These are phyloP conservation scores for Lordiphosa mommai DNA, from an alignment of 1,140 invertebrate species.

Conservation along the genomic window DNA sequence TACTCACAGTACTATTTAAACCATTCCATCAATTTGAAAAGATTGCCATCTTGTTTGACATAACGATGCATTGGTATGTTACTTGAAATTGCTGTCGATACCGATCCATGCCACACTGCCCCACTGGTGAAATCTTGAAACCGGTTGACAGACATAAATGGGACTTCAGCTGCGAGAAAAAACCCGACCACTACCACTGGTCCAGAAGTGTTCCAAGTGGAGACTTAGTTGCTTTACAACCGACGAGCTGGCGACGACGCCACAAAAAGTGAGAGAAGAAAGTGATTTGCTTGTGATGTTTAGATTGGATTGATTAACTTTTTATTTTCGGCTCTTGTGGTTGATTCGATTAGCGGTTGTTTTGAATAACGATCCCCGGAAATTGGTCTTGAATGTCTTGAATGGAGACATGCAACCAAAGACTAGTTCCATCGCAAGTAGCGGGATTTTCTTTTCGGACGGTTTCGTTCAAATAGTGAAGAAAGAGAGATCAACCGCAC, in stretches of 20 bases:
- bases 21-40: not conserved
- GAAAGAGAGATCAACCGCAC: slow-evolving; percentile 63
- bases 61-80: not conserved
- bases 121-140: slow-evolving; percentile 38
- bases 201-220: slow-evolving; percentile 47
- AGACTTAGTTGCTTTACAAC: slow-evolving; percentile 46
- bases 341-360: slow-evolving; percentile 44
- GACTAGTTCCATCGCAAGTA: slow-evolving; percentile 23
- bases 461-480: slow-evolving; percentile 33
- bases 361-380: slow-evolving; percentile 23
- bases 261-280: slow-evolving; percentile 41
- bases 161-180: slow-evolving; percentile 22
- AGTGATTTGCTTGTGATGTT: slow-evolving; percentile 29
- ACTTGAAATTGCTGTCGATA: slow-evolving; percentile 1
- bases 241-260: slow-evolving; percentile 7
- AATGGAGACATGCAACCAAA: slow-evolving; percentile 22
- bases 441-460: slow-evolving; percentile 37
- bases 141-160: slow-evolving; percentile 45
- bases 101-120: slow-evolving; percentile 16
- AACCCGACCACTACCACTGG: slow-evolving; percentile 31
- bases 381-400: slow-evolving; percentile 18
- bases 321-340: slow-evolving; percentile 8
- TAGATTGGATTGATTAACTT: slow-evolving; percentile 13
- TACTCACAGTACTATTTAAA: no score
- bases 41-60: slow-evolving; percentile 1